Evolutionary conservation across 1,140 invertebrate species (phyloP).

Genomic region (Cylas formicarius): DNA sequence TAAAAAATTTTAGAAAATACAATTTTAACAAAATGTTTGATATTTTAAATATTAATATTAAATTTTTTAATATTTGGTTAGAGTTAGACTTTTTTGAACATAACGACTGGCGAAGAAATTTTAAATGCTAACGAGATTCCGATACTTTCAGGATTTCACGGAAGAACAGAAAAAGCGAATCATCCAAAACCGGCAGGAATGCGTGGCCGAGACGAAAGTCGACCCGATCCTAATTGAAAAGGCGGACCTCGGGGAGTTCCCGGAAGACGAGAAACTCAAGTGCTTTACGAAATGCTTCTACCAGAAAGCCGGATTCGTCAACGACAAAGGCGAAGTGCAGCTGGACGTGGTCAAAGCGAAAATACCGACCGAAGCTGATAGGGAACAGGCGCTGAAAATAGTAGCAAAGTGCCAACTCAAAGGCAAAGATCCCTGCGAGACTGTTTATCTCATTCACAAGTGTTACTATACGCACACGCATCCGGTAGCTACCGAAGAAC

Average conservation of each 20-base stretch:
- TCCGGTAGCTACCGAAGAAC: too few species aligned
- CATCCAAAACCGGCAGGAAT: slow-evolving; percentile 28
- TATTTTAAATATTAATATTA: too few species aligned
- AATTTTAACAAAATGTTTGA: too few species aligned
- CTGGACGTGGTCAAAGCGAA: slow-evolving; percentile 37
- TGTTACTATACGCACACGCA: slow-evolving; percentile 43
- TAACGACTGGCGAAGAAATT: background rate
- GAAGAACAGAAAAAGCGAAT: slow-evolving; percentile 26
- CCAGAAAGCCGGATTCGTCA: slow-evolving; percentile 34
- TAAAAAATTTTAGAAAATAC: too few species aligned
- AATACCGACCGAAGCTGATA: slow-evolving; percentile 30
- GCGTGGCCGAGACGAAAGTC: slow-evolving; percentile 34
- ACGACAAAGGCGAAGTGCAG: slow-evolving; percentile 33
- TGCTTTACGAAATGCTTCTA: slow-evolving; percentile 39
- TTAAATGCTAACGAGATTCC: slow-evolving; percentile 4
- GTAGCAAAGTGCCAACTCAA: slow-evolving; percentile 43
- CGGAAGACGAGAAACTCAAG: slow-evolving; percentile 32
- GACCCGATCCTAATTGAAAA: slow-evolving; percentile 34
- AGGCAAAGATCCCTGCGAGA: slow-evolving; percentile 44
- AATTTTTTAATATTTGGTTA: too few species aligned
- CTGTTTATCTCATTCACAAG: slow-evolving; percentile 44
- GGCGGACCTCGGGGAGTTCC: slow-evolving; percentile 36
- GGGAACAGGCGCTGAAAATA: slow-evolving; percentile 28
- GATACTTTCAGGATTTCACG: slow-evolving; percentile 18
- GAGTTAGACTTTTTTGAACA: too few species aligned